Evolutionary conservation across 2,797 vertebrate species (phyloP).

Genomic region (Numenius phaeopus): DNA sequence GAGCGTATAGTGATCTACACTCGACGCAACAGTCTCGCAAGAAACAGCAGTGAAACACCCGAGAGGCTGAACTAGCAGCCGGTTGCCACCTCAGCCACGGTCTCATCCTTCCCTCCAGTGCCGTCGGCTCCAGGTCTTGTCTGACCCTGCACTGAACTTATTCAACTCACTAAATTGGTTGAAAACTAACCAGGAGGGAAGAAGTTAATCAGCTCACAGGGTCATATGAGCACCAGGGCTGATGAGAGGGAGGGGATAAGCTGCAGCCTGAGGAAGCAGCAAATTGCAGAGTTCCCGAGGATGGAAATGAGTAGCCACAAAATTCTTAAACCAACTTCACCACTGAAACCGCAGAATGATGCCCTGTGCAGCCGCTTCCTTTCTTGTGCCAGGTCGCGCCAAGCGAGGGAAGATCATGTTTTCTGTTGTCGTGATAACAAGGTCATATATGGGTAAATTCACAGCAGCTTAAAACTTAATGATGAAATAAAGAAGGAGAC

Average conservation of each 20-base stretch:
- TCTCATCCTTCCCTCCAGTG: not conserved
- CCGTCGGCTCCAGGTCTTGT: not conserved
- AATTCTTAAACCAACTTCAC: not conserved
- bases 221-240: not conserved
- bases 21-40: fast-evolving
- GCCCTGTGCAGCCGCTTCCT: not conserved
- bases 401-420: not conserved
- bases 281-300: not conserved
- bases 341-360: not conserved
- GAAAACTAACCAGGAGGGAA: not conserved
- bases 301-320: not conserved
- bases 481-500: not conserved
- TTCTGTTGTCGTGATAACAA: not conserved
- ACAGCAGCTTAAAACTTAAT: not conserved
- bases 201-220: not conserved
- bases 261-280: not conserved
- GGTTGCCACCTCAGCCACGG: not conserved
- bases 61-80: not conserved
- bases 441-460: not conserved
- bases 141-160: not conserved
- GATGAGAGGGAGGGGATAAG: not conserved
- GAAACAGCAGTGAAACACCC: not conserved
- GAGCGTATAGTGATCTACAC: not conserved
- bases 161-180: not conserved
- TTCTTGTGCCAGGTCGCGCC: not conserved